Conservation (phyloP, 2,797 vertebrate genomes). For the Coregonus sp. region DNA sequence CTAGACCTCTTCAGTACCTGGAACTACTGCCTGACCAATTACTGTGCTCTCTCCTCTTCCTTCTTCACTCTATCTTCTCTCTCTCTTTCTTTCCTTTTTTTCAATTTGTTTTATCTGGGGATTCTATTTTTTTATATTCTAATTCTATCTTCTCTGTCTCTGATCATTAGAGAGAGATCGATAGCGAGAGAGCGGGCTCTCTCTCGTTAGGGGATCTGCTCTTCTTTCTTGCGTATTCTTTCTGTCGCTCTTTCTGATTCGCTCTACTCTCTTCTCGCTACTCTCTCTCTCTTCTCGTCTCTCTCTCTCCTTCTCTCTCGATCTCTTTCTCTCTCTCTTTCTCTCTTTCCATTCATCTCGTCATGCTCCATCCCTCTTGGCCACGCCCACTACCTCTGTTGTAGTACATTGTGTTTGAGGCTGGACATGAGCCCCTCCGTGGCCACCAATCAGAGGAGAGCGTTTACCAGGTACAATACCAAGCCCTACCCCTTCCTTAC, state of each 20-base stretch:
- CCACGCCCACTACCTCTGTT: conserved; percentile 78
- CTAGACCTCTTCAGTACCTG: conserved; percentile 60
- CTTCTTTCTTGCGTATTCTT: conserved; percentile 57
- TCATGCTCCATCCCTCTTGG: conserved; percentile 52
- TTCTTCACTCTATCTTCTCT: conserved; percentile 36
- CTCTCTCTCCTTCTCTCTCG: conserved; percentile 6
- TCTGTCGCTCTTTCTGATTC: background rate
- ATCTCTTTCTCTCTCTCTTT: conserved; percentile 65
- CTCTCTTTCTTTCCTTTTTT: background rate
- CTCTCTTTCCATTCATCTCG: conserved; percentile 47
- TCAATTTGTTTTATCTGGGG: no score
- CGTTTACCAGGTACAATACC: conserved; percentile 97
- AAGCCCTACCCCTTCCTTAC: conserved; percentile 61
- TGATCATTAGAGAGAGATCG: no score
- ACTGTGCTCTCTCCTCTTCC: conserved; percentile 76
- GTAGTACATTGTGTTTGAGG: conserved; percentile 99
- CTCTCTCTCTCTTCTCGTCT: background rate
- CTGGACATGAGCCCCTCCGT: conserved; percentile 97
- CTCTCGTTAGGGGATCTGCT: no score
- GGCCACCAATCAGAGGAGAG: conserved; percentile 96
- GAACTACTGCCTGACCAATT: conserved; percentile 75
- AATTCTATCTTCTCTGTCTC: background rate
- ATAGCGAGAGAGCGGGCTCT: no score
- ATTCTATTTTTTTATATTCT: no score
- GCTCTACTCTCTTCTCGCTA: conserved; percentile 47